phyloP scores from a whole-genome alignment of 2,888 invertebrate species.

The Empis livida region DNA sequence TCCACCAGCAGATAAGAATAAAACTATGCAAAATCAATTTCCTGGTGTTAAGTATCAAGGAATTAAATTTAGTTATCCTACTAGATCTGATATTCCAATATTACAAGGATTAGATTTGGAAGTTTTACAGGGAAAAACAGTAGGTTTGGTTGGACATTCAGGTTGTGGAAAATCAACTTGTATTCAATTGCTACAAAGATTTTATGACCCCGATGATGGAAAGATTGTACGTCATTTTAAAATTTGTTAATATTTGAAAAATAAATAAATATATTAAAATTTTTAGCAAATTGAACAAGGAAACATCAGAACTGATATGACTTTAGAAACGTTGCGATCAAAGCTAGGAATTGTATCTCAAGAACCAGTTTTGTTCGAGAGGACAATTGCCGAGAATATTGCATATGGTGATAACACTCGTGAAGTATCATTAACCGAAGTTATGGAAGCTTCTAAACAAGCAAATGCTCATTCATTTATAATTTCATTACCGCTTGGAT shows the following conservation, averaged over 20 bases:
- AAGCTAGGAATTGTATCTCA: constrained; percentile 82
- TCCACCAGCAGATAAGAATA: constrained; percentile 9
- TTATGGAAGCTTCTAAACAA: constrained; percentile 63
- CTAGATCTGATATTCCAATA: constrained; percentile 57
- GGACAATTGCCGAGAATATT: constrained; percentile 80
- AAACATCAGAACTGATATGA: constrained; percentile 42
- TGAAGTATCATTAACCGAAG: constrained; percentile 49
- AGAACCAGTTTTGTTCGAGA: constrained; percentile 79
- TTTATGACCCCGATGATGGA: constrained; percentile 62
- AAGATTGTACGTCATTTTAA: constrained; percentile 37
- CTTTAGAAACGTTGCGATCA: constrained; percentile 49
- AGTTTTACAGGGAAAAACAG: constrained; percentile 53
- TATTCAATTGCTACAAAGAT: constrained; percentile 61
- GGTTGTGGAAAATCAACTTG: constrained; percentile 75
- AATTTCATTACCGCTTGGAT: constrained; percentile 58
- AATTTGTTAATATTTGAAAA: constrained; percentile 15
- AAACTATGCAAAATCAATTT: constrained; percentile 16
- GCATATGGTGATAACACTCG: constrained; percentile 72
- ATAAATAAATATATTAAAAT: constrained; percentile 2
- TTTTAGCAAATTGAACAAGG: constrained; percentile 34
- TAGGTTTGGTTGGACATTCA: constrained; percentile 59
- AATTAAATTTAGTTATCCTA: constrained; percentile 68
- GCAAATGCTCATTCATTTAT: constrained; percentile 83
- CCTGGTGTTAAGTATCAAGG: constrained; percentile 41
- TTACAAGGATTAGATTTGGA: constrained; percentile 53